phyloP scores from a whole-genome alignment of 1,140 invertebrate genomes.

The Heliconius eleuchia region DNA sequence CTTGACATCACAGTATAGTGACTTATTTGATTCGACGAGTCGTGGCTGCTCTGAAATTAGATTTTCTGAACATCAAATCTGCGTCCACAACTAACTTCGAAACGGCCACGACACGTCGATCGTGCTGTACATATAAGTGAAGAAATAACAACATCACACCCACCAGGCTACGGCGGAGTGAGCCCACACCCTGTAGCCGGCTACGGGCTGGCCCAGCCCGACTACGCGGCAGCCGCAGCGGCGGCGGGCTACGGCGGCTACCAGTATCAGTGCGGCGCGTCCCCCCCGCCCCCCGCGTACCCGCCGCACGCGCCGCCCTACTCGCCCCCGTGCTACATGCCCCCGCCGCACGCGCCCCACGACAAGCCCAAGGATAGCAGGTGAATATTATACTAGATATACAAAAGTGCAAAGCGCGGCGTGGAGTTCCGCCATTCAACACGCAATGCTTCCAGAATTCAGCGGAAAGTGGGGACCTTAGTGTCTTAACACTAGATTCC shows the following conservation, averaged over 20 bases:
- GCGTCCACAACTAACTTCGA: too few species aligned
- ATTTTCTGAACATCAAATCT: too few species aligned
- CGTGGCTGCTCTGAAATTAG: too few species aligned
- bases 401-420: neutral
- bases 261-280: conserved; percentile 82
- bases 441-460: too few species aligned
- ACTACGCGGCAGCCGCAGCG: conserved; percentile 86
- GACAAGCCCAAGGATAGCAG: conserved; percentile 89
- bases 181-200: conserved; percentile 89
- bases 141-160: too few species aligned
- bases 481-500: too few species aligned
- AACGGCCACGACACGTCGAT: too few species aligned
- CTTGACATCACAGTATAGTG: too few species aligned
- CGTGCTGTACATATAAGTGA: too few species aligned
- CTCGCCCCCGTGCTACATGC: conserved; percentile 91
- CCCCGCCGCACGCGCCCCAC: conserved; percentile 88
- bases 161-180: conserved; percentile 88
- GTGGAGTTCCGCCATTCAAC: too few species aligned
- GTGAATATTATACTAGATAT: conserved; percentile 80
- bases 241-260: conserved; percentile 85
- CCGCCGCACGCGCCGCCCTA: conserved; percentile 86
- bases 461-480: too few species aligned
- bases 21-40: too few species aligned
- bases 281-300: conserved; percentile 85
- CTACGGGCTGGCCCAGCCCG: conserved; percentile 89